A percentile compares a stretch with the other conserved stretches of the same genome.
phyloP scores from a whole-genome alignment of 2,797 vertebrate genomes.

The Syngnathus acus region DNA sequence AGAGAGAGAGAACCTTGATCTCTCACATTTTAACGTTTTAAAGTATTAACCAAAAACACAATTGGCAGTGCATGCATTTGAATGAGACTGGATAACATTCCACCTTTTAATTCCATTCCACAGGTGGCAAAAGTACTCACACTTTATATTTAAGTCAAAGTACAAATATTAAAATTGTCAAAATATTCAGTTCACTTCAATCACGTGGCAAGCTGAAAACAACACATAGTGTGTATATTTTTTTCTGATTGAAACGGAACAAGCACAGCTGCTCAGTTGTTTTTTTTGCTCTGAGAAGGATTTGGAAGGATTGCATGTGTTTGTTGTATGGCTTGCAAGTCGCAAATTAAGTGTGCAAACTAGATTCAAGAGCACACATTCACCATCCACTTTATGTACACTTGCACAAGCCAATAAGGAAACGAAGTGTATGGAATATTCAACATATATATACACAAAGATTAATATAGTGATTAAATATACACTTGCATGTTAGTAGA shows the following conservation, averaged over 20 bases:
- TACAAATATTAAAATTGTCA: too few species aligned
- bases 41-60: too few species aligned
- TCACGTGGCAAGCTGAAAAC: neutral
- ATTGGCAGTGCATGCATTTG: too few species aligned
- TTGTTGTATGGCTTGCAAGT: constrained; percentile 29
- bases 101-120: too few species aligned
- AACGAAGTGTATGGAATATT: too few species aligned
- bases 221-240: neutral
- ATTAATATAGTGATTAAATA: too few species aligned
- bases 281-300: constrained; percentile 36
- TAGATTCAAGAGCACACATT: constrained; percentile 14
- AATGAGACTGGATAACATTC: too few species aligned
- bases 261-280: constrained; percentile 37
- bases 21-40: too few species aligned
- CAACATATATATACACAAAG: too few species aligned
- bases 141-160: too few species aligned
- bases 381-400: neutral
- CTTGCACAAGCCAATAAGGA: neutral
- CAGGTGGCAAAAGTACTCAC: too few species aligned
- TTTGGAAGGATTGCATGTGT: constrained; percentile 31
- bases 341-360: constrained; percentile 28
- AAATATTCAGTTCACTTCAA: neutral
- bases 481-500: too few species aligned
- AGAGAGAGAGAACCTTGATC: neutral
- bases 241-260: constrained; percentile 8